Conservation (phyloP, 1,140 invertebrate genomes). For the Tenebrio molitor region DNA sequence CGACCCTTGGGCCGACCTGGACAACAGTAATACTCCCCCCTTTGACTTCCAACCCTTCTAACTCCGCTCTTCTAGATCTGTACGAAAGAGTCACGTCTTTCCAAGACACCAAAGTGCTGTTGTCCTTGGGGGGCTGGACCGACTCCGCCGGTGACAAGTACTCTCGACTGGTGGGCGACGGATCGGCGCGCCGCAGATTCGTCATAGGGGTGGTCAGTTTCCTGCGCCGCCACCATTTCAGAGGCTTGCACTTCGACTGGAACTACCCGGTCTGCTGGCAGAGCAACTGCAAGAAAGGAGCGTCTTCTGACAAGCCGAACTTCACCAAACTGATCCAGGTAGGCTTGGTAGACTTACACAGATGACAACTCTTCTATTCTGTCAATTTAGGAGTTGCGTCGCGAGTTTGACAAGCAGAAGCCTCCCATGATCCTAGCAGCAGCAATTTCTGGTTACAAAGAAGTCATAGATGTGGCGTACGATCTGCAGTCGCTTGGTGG, state of each 20-base stretch:
- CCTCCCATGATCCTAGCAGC: conserved; percentile 82
- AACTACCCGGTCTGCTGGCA: conserved; percentile 95
- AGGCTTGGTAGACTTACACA: too few species aligned
- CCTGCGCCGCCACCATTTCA: conserved; percentile 80
- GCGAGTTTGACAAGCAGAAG: conserved; percentile 78
- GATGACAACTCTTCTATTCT: too few species aligned
- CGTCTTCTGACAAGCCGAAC: conserved; percentile 81
- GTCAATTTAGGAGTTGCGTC: conserved; percentile 77
- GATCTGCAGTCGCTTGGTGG: conserved; percentile 78
- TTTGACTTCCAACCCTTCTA: background rate
- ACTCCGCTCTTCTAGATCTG: too few species aligned
- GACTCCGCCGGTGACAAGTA: conserved; percentile 89
- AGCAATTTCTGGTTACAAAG: conserved; percentile 89
- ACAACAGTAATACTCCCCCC: conserved; percentile 76
- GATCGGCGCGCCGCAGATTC: conserved; percentile 76
- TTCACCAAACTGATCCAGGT: conserved; percentile 82
- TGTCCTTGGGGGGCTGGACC: conserved; percentile 92
- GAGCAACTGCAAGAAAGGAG: conserved; percentile 86
- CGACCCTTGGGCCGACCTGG: conserved; percentile 88
- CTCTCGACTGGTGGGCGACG: conserved; percentile 79
- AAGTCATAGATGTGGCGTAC: conserved; percentile 88
- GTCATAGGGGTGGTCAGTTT: conserved; percentile 77
- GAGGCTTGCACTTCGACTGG: conserved; percentile 90
- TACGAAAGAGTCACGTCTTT: conserved; percentile 77
- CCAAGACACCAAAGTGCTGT: conserved; percentile 76